Evolutionary conservation across 1,140 invertebrate genomes (phyloP), one percentile per base, ranked within the genome.

Genomic region (Homarus americanus): DNA sequence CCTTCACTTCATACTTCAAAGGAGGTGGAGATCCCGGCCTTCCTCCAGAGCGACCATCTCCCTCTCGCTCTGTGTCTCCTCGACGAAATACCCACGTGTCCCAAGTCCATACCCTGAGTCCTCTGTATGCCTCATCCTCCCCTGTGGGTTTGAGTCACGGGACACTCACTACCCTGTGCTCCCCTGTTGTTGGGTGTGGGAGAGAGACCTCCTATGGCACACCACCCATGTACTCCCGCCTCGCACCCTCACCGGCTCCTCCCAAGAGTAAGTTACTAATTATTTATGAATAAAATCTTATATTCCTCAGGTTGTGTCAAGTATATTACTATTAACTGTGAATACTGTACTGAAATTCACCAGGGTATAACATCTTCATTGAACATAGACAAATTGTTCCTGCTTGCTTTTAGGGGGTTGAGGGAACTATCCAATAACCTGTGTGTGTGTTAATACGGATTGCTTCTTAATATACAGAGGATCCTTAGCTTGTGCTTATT

Each of bases 1-100:
- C 89, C 89, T 85, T 91, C 75, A 82, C 58, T 28, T 91, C 89
- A 12, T 91, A 91, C 89, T 91, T 85, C 89, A 91, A 91, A 49
- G 89, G 89, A 44, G 89, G 69, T 41, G 69, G 34, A 20, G 89
- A 91, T 44, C 89, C 89, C 36, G 89, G 89, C 7, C 89, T 91
- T 28, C 89, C 89, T 24, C 89, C 89, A 7, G 89, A 86, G 63
- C 73, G 89, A 15, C 82, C 89, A 17, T 91, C 89, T 34, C 89
- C 89, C 7, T 91, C 89, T 40, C 89, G 89, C 12, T 91, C 89
- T 12, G 89, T 91, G 20, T 91, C 89, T 36, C 89, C 89, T 58
- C 73, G 89, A 15, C 82, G 89, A 34, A 63, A 83, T 32, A 28
- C 53, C 73, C 85, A 78, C 17, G 83, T 73, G 17, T 36, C 69